These are phyloP conservation scores for Paedocypris sp. DNA, from an alignment of 2,113 vertebrate species.

Conservation along the genomic window DNA sequence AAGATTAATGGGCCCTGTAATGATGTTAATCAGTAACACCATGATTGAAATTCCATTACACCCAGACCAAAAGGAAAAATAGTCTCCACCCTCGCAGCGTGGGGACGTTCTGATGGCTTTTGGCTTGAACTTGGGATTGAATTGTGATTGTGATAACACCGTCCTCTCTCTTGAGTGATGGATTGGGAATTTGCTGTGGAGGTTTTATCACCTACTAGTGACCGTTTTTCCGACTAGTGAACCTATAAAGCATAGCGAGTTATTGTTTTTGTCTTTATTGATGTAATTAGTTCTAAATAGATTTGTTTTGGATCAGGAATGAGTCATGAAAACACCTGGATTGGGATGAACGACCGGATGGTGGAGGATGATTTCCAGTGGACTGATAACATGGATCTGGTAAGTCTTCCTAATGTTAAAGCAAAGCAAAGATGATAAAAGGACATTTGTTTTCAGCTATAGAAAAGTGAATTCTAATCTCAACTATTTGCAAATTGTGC, in stretches of 20 bases:
- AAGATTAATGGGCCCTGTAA: slow-evolving; percentile 59
- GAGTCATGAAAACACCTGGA: slow-evolving; percentile 91
- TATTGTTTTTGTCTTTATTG: too few species aligned
- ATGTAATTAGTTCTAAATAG: background rate
- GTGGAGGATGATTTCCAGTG: slow-evolving; percentile 96
- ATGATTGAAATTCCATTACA: slow-evolving; percentile 54
- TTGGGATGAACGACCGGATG: slow-evolving; percentile 88
- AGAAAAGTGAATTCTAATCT: too few species aligned
- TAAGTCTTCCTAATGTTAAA: too few species aligned
- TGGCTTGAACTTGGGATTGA: background rate
- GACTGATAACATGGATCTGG: slow-evolving; percentile 86
- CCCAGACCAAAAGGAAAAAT: slow-evolving; percentile 26
- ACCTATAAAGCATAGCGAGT: too few species aligned
- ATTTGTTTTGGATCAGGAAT: slow-evolving; percentile 57
- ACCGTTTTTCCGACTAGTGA: too few species aligned
- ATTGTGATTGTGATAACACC: slow-evolving; percentile 11
- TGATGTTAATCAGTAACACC: slow-evolving; percentile 58
- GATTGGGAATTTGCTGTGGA: too few species aligned
- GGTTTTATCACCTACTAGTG: too few species aligned
- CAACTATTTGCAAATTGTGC: too few species aligned
- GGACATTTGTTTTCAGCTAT: too few species aligned
- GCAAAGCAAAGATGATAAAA: too few species aligned
- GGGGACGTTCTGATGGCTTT: background rate
- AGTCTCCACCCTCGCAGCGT: slow-evolving; percentile 27
- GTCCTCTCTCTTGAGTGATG: too few species aligned